Evolutionary conservation across 1,140 invertebrate species (phyloP), one percentile per base, ranked within the genome.

Genomic region (Caenorhabditis briggsae): DNA sequence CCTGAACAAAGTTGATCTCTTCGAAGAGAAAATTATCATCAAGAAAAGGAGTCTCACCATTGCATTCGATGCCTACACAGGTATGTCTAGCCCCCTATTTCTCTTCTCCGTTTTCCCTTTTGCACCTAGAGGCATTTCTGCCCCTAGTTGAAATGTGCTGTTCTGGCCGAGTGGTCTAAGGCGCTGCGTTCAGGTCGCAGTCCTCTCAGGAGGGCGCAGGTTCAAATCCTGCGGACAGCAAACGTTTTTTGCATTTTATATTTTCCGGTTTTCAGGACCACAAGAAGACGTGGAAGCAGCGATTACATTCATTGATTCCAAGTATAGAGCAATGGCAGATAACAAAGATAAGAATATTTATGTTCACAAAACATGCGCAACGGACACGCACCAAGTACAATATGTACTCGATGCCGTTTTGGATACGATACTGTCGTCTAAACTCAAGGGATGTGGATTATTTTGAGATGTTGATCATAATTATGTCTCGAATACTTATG

Each of bases 151-250:
- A 12, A 6, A 11, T 5, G 6, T 14, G 70, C 70, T 53, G 70
- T 95, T 95, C 95, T 96, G 95, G 95, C 95, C 95, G 95, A 96
- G 95, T 95, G 95, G 95, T 95, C 95, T 95, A 96, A 96, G 95
- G 95, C 95, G 95, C 95, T 96, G 95, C 95, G 95, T 96, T 96
- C 95, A 96, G 95, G 95, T 96, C 95, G 95, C 95, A 96, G 95
- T 96, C 95, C 90, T 87, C 90, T 91, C 91, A 88, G 78, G 88
- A 85, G 89, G 90, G 88, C 90, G 90, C 87, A 89, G 89, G 89
- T 90, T 90, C 89, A 86, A 90, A 90, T 89, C 89, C 89, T 89
- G 89, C 89, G 89, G 89, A 88, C 70, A 50, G 70, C 70, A 78
- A 50, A 50, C 23, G 18, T 56, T 82, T 82, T 61, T 78, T 43